Evolutionary conservation across 2,888 invertebrate genomes (phyloP), one percentile per base, ranked within the genome.

Genomic region (Macroteleia sp.): DNA sequence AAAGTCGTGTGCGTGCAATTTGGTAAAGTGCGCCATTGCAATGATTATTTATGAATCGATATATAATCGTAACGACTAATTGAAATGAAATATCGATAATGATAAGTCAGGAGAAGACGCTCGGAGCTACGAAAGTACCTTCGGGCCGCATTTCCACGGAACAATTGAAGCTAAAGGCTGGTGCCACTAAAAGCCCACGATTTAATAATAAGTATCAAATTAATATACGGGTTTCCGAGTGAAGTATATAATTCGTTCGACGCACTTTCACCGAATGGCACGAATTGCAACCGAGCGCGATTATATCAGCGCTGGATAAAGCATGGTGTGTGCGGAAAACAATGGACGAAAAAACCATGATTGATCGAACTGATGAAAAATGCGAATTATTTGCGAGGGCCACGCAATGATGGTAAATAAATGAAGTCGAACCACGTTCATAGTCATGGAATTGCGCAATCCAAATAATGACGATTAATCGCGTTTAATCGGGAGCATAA

Each of bases 141-240:
- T n/a, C n/a, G n/a, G n/a, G 19, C n/a, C 32, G 36, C 36, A 16
- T 46, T 67, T 61, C 41, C 19, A 28, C 16, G 16, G 36, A 16
- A 70, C 42, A 42, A 30, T 52, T 34, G 42, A 32, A 48, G 34
- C 36, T 22, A 57, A 46, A 34, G 8, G 17, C 25, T n/a, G 25
- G 25, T 39, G 61, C 41, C 36, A 2, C 22, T 6, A 6, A 25
- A 6, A 5, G 25, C 25, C 6, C 9, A 12, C 34, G 42, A 46
- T 50, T 52, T 30, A 36, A 48, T 56, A 34, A 62, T 73, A 64
- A 56, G 48, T 56, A 42, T 17, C 17, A 25, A 30, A 67, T 74
- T 61, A 61, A 75, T 75, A 67, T 66, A 67, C 75, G 75, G 36
- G 48, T 61, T 59, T 61, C 39, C 44, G 32, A 14, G 22, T 56